These are phyloP conservation scores for Chymomyza caudatula DNA, from an alignment of 2,888 invertebrate species.

Conservation along the genomic window DNA sequence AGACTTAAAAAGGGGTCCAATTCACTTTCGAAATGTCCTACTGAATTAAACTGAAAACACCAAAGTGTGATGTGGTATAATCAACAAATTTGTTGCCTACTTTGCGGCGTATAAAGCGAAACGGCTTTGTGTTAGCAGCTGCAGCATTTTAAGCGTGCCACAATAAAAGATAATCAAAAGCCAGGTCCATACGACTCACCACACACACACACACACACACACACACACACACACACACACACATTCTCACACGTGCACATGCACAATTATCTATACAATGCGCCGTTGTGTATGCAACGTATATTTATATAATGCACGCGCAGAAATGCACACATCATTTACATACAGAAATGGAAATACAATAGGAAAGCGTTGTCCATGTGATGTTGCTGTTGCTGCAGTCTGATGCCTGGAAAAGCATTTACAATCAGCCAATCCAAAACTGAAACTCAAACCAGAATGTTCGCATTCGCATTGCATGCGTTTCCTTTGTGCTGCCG, in stretches of 20 bases:
- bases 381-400: not conserved
- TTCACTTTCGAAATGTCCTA: not conserved
- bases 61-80: not conserved
- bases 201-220: not conserved
- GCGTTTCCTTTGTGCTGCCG: conserved; percentile 69
- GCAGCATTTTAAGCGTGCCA: not conserved
- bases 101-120: conserved; percentile 49
- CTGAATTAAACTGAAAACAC: not conserved
- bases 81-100: conserved; percentile 47
- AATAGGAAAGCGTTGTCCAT: not conserved
- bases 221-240: not conserved
- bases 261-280: conserved; percentile 53
- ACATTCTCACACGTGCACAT: not conserved
- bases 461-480: conserved; percentile 13
- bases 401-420: not conserved
- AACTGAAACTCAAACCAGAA: not conserved
- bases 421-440: not conserved
- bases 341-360: not conserved
- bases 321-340: conserved; percentile 9
- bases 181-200: not conserved
- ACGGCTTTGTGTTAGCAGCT: not conserved
- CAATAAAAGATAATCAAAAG: conserved; percentile 4
- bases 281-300: conserved; percentile 43
- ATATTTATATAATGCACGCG: conserved; percentile 32
- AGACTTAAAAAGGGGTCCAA: not conserved